phyloP scores from a whole-genome alignment of 2,888 invertebrate species.

The Dynastes tityus region DNA sequence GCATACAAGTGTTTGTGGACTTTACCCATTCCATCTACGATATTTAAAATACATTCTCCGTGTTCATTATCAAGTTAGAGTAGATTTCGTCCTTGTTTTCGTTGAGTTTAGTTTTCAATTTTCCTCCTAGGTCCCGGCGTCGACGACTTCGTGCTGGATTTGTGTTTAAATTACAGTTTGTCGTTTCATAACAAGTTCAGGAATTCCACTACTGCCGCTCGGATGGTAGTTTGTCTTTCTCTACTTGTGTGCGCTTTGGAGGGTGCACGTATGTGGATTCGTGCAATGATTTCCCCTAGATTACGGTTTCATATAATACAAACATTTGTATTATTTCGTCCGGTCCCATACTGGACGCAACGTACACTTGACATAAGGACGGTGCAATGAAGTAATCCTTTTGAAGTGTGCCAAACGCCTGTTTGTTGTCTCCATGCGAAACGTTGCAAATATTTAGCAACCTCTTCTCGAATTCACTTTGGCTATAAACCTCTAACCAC shows the following conservation, averaged over 20 bases:
- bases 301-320: constrained; percentile 26
- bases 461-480: background rate
- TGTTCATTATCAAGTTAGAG: constrained; percentile 50
- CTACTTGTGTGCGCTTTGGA: background rate
- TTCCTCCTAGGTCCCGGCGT: constrained; percentile 27
- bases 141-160: constrained; percentile 38
- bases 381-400: constrained; percentile 2
- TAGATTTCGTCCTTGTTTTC: constrained; percentile 47
- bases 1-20: background rate
- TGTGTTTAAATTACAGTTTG: constrained; percentile 50
- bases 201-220: constrained; percentile 13
- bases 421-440: constrained; percentile 16
- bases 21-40: background rate
- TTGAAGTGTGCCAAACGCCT: background rate
- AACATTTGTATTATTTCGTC: constrained; percentile 17
- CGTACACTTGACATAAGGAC: constrained; percentile 4
- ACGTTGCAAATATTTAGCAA: background rate
- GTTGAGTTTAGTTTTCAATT: constrained; percentile 51
- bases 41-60: constrained; percentile 49
- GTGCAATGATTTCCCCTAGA: constrained; percentile 29
- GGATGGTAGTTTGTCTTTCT: constrained; percentile 11
- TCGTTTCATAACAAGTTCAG: constrained; percentile 49
- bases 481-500: background rate
- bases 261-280: background rate
- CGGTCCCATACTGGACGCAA: background rate